Evolutionary conservation across 1,140 invertebrate genomes (phyloP).

Genomic region (Halictus rubicundus): DNA sequence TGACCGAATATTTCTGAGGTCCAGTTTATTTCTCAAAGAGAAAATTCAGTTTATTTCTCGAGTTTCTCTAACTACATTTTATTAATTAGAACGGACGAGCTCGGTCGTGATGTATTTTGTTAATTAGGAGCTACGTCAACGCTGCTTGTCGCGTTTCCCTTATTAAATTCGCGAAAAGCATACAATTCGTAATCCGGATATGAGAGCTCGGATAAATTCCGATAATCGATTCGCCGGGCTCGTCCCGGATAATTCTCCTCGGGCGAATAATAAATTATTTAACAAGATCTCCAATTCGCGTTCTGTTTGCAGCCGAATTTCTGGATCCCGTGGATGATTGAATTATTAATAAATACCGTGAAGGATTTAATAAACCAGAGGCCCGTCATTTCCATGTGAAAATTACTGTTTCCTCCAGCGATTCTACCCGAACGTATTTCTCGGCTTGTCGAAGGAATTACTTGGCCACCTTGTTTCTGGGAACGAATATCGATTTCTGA

Average conservation of each 20-base stretch:
- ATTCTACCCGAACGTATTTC: neutral
- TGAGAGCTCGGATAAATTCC: too few species aligned
- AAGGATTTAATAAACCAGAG: neutral
- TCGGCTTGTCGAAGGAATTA: neutral
- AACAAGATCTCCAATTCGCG: neutral
- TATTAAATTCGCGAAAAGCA: neutral
- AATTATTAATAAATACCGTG: neutral
- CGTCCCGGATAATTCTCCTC: neutral
- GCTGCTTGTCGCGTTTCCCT: neutral
- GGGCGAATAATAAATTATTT: neutral
- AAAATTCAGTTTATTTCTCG: neutral
- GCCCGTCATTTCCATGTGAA: neutral
- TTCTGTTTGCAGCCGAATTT: neutral
- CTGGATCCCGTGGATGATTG: neutral
- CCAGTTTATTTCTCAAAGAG: neutral
- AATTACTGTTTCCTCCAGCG: neutral
- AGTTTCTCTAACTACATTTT: neutral
- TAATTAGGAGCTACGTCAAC: neutral
- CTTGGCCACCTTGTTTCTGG: too few species aligned
- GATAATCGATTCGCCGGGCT: too few species aligned
- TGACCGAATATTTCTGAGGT: neutral
- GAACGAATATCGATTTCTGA: neutral
- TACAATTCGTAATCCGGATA: neutral
- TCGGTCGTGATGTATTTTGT: neutral
- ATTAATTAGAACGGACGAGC: neutral